Percentiles rank a stretch among this genome's conserved stretches.
Evolutionary conservation across 2,113 vertebrate genomes (phyloP).

Genomic region (Henicopernis longicauda): DNA sequence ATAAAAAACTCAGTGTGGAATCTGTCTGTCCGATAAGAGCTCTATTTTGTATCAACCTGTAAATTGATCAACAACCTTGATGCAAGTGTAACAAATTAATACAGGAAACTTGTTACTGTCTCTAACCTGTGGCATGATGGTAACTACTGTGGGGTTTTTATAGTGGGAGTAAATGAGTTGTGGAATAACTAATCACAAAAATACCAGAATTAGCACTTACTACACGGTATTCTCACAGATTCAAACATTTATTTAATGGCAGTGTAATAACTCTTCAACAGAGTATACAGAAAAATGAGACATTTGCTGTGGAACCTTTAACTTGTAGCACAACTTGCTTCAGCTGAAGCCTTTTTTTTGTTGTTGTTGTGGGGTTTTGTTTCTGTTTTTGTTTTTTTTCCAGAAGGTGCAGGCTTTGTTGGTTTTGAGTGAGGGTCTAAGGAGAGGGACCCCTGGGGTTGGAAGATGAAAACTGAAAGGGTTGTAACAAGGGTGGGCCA

Average conservation of each 20-base stretch:
- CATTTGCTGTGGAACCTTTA: neutral
- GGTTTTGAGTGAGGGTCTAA: neutral
- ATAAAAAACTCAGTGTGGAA: neutral
- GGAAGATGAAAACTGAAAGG: neutral
- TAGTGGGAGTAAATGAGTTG: neutral
- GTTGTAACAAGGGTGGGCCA: neutral
- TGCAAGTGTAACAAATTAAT: neutral
- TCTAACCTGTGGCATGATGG: neutral
- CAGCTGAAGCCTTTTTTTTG: neutral
- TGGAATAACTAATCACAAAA: neutral
- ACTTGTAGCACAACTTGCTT: neutral
- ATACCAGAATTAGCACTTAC: neutral
- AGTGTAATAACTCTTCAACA: neutral
- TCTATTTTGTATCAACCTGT: neutral
- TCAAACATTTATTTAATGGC: neutral
- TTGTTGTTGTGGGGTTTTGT: too few species aligned
- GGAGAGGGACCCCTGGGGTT: neutral
- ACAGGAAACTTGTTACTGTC: neutral
- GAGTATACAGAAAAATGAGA: neutral
- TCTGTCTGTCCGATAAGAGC: neutral
- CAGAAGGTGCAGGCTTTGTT: neutral
- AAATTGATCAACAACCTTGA: neutral
- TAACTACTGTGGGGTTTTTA: neutral
- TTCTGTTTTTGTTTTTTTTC: too few species aligned
- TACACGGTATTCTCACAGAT: neutral